Conservation (phyloP, 2,888 invertebrate genomes). For the Orthosia gothica region DNA sequence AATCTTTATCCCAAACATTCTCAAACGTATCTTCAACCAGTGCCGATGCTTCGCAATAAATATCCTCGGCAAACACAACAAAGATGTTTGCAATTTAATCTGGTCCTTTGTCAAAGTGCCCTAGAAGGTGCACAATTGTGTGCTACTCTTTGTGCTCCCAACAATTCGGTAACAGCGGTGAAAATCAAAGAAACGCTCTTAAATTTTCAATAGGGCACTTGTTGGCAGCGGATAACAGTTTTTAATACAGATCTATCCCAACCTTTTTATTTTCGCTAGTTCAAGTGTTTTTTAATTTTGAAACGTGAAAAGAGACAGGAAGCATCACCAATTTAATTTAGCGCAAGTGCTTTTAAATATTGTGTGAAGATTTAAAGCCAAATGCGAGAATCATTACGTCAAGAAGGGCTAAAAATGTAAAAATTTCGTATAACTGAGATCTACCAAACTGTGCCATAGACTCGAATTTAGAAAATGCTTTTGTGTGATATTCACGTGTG, state of each 20-base stretch:
- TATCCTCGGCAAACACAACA: conserved; percentile 18
- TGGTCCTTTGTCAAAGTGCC: conserved; percentile 49
- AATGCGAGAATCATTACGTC: background rate
- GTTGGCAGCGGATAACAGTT: conserved; percentile 52
- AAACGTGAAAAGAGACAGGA: background rate
- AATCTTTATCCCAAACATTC: conserved; percentile 37
- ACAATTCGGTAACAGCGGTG: conserved; percentile 52
- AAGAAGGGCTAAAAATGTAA: conserved; percentile 16
- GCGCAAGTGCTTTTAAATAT: background rate
- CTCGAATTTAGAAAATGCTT: conserved; percentile 48
- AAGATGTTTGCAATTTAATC: conserved; percentile 60
- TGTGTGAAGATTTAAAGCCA: background rate
- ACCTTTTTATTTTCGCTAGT: conserved; percentile 23
- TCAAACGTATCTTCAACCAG: conserved; percentile 30
- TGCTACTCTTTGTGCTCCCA: conserved; percentile 43
- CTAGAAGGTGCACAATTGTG: conserved; percentile 59
- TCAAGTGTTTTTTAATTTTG: conserved; percentile 29
- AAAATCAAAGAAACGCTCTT: conserved; percentile 56
- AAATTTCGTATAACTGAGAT: conserved; percentile 28
- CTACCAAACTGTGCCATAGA: conserved; percentile 45
- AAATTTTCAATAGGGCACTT: conserved; percentile 40
- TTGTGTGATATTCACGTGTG: conserved; percentile 35
- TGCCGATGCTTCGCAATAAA: conserved; percentile 45
- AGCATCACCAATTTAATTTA: background rate
- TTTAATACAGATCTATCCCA: conserved; percentile 22